Evolutionary conservation across 2,113 vertebrate genomes (phyloP).

Genomic region (Mesocricetus auratus): DNA sequence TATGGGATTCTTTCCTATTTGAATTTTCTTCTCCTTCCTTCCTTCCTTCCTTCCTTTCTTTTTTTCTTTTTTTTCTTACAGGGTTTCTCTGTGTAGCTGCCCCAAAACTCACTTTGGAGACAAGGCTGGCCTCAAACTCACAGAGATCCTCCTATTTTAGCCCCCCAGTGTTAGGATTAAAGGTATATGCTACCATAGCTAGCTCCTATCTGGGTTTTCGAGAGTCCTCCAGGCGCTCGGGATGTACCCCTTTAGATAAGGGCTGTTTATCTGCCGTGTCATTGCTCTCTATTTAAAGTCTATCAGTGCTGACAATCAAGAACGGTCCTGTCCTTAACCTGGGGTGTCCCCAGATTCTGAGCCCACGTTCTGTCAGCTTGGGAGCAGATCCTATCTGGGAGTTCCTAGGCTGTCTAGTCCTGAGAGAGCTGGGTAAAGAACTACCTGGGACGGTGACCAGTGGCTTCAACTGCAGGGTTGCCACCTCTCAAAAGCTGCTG

Average conservation of each 20-base stretch:
- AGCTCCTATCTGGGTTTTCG: background rate
- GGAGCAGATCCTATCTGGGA: background rate
- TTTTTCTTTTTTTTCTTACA: background rate
- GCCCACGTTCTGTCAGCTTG: background rate
- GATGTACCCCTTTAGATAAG: background rate
- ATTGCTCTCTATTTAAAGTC: background rate
- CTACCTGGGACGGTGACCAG: background rate
- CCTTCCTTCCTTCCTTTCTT: fast-evolving
- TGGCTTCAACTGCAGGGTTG: background rate
- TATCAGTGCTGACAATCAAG: background rate
- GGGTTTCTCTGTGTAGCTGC: background rate
- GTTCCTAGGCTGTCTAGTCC: background rate
- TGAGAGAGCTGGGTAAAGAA: background rate
- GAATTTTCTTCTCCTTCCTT: background rate
- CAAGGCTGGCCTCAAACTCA: background rate
- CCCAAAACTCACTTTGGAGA: background rate
- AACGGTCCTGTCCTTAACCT: background rate
- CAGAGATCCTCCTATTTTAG: no score
- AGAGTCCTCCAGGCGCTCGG: background rate
- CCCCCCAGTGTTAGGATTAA: background rate
- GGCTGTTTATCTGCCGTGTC: background rate
- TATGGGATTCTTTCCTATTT: background rate
- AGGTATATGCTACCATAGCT: background rate
- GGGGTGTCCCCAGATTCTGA: background rate
- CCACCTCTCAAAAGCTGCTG: background rate